These are phyloP conservation scores for Aplysina aerophoba DNA, from an alignment of 37 sponge, comb jelly and placozoan species.

Conservation along the genomic window DNA sequence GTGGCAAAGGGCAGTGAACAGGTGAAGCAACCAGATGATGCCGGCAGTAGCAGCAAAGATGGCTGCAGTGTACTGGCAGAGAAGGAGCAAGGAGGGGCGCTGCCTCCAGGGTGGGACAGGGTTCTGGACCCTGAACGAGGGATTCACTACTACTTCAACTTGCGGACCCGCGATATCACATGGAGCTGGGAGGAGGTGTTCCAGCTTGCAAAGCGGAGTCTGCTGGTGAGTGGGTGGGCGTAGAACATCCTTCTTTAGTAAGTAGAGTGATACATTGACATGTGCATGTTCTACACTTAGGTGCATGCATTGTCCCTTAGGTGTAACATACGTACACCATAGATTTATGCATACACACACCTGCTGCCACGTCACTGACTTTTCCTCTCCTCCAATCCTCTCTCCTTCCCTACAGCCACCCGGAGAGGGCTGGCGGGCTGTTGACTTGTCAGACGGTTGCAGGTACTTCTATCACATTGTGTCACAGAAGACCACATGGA, in stretches of 20 bases:
- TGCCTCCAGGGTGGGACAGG: slow-evolving; percentile 27
- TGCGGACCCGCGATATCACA: neutral
- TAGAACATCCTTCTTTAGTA: too few relatives aligned
- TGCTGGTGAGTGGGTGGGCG: too few relatives aligned
- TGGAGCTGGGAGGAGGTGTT: slow-evolving; percentile 1
- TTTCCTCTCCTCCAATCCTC: neutral
- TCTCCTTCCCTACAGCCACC: neutral
- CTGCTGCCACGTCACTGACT: neutral
- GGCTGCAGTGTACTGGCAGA: too few relatives aligned
- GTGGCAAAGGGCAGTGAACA: too few relatives aligned
- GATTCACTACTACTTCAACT: slow-evolving; percentile 31
- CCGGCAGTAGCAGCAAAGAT: too few relatives aligned
- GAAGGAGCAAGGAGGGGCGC: too few relatives aligned
- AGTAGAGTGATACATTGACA: too few relatives aligned
- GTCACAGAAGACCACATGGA: slow-evolving; percentile 32
- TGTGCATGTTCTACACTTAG: too few relatives aligned
- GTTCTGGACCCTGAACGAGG: neutral
- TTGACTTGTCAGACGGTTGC: slow-evolving; percentile 28
- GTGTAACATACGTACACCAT: too few relatives aligned
- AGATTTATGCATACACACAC: too few relatives aligned
- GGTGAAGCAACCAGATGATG: too few relatives aligned
- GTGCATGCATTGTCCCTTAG: too few relatives aligned
- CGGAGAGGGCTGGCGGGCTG: slow-evolving; percentile 35
- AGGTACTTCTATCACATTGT: slow-evolving; percentile 41
- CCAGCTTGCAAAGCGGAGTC: neutral